Evolutionary conservation across 2,888 invertebrate species (phyloP).

Genomic region (Morpho deidamia): DNA sequence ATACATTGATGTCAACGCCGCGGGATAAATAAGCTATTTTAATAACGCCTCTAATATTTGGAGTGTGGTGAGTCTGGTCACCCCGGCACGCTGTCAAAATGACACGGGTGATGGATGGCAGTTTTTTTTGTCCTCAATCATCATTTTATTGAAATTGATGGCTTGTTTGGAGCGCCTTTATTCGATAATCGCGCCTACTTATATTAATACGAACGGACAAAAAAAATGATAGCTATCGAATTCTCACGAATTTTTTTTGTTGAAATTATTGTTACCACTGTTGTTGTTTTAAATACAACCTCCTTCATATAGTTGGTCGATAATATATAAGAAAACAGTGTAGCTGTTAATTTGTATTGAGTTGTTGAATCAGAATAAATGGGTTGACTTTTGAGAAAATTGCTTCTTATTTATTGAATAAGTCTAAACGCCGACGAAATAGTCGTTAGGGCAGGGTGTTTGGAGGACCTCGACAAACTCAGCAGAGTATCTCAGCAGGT

Average conservation of each 20-base stretch:
- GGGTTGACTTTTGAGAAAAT: too few species aligned
- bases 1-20: neutral
- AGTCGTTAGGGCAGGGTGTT: too few species aligned
- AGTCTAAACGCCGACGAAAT: too few species aligned
- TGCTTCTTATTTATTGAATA: too few species aligned
- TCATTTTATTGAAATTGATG: conserved; percentile 66
- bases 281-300: too few species aligned
- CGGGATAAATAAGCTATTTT: conserved; percentile 16
- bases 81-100: conserved; percentile 39
- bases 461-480: too few species aligned
- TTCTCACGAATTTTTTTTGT: neutral
- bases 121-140: conserved; percentile 47
- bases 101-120: conserved; percentile 54
- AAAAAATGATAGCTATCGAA: conserved; percentile 5
- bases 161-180: conserved; percentile 39
- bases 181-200: conserved; percentile 35
- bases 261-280: too few species aligned
- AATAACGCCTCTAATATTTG: conserved; percentile 27
- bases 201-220: conserved; percentile 32
- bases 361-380: too few species aligned
- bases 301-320: too few species aligned
- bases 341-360: too few species aligned
- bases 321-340: too few species aligned
- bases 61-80: conserved; percentile 27
- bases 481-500: too few species aligned